Percentiles rank a stretch among this genome's conserved stretches.
These are phyloP conservation scores for Cochlearius cochlearius DNA, from an alignment of 2,113 vertebrate species.

Conservation along the genomic window DNA sequence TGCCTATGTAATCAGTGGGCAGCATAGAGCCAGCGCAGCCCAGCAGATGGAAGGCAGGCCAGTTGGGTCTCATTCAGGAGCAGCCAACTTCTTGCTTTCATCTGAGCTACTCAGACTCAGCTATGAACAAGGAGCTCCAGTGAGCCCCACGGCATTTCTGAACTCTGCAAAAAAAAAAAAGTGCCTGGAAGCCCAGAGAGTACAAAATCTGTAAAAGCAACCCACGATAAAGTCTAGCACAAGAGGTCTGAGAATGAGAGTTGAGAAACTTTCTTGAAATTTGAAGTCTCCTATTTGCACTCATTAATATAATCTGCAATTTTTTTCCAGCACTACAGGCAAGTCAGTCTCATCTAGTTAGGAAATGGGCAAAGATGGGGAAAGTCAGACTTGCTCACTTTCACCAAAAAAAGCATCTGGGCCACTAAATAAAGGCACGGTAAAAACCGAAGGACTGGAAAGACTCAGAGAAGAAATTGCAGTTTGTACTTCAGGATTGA, in stretches of 20 bases:
- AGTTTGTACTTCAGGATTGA: neutral
- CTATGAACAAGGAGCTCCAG: neutral
- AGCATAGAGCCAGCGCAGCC: neutral
- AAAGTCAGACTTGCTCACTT: neutral
- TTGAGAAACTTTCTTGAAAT: neutral
- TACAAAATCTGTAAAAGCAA: neutral
- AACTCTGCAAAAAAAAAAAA: neutral
- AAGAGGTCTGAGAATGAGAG: neutral
- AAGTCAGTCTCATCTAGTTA: neutral
- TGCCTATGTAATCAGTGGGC: neutral
- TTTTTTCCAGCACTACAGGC: neutral
- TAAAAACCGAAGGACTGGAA: neutral
- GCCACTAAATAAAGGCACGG: neutral
- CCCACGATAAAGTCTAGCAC: neutral
- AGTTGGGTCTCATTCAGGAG: neutral
- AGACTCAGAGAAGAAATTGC: neutral
- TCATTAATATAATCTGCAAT: neutral
- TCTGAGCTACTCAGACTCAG: neutral
- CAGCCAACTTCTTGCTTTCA: neutral
- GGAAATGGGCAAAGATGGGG: neutral
- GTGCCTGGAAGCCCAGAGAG: neutral
- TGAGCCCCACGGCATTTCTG: neutral
- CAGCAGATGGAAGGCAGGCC: conserved; percentile 21
- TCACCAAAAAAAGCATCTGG: neutral
- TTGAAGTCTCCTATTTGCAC: neutral